These are phyloP conservation scores for Chaunax sp. DNA, from an alignment of 2,797 vertebrate species.

Conservation along the genomic window DNA sequence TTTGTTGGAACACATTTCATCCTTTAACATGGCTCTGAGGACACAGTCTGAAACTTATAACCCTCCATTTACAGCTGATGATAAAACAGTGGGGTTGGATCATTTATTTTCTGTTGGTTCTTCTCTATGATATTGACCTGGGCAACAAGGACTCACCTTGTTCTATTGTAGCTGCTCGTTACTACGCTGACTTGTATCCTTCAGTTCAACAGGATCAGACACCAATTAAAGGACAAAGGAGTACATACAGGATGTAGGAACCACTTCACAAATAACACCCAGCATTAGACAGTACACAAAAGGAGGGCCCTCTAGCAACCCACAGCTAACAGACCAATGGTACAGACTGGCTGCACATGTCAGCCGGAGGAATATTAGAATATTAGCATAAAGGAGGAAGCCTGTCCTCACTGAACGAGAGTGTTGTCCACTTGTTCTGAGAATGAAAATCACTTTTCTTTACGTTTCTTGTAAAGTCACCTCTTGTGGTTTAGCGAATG, in stretches of 20 bases:
- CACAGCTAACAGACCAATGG: not conserved
- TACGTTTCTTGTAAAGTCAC: not conserved
- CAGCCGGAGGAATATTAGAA: not conserved
- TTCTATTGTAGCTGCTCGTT: not conserved
- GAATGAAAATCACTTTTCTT: no score
- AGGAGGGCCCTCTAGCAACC: not conserved
- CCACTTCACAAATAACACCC: not conserved
- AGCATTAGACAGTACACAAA: not conserved
- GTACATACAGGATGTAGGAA: not conserved
- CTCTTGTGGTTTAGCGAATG: not conserved
- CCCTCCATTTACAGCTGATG: not conserved
- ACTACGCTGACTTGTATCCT: not conserved
- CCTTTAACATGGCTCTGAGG: not conserved
- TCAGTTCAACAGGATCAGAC: not conserved
- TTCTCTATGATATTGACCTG: no score
- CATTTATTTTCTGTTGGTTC: conserved; percentile 4
- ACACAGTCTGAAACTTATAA: conserved; percentile 17
- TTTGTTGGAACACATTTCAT: conserved; percentile 11
- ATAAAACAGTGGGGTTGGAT: not conserved
- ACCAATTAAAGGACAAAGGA: not conserved
- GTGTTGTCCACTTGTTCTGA: not conserved
- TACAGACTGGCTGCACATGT: no score
- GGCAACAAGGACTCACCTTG: not conserved
- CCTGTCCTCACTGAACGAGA: not conserved
- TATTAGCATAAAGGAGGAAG: not conserved